Conservation (phyloP, 2,888 invertebrate species). For the Cartodere bifasciata region DNA sequence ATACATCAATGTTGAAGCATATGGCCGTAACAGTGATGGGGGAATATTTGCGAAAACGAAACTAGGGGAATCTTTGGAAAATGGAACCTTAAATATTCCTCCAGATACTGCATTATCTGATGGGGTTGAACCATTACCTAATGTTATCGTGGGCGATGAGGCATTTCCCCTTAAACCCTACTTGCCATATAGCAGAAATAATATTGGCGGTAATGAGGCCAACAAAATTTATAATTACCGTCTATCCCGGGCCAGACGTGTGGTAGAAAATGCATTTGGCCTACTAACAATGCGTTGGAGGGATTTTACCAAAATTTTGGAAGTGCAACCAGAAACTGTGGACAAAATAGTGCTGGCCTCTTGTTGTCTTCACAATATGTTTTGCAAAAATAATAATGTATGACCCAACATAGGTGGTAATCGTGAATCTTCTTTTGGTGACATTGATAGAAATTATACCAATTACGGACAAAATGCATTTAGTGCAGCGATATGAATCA, state of each 20-base stretch:
- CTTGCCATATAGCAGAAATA: neutral
- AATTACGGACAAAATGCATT: too few relatives aligned
- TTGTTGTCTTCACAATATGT: slow-evolving; percentile 1
- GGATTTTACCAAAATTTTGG: slow-evolving; percentile 11
- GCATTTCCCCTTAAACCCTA: slow-evolving; percentile 4
- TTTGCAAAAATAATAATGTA: too few relatives aligned
- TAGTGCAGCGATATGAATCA: too few relatives aligned
- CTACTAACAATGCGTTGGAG: slow-evolving; percentile 18
- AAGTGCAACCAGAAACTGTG: neutral
- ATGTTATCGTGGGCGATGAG: slow-evolving; percentile 3
- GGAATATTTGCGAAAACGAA: neutral
- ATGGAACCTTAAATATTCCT: neutral
- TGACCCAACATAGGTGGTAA: too few relatives aligned
- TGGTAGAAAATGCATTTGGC: slow-evolving; percentile 14
- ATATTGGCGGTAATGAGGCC: neutral
- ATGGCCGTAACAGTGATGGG: too few relatives aligned
- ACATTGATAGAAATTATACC: too few relatives aligned
- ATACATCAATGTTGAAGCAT: neutral
- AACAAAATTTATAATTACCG: slow-evolving; percentile 6
- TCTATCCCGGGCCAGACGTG: neutral
- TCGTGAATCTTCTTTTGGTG: too few relatives aligned
- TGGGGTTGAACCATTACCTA: neutral
- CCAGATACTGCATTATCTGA: neutral
- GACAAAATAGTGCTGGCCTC: neutral
- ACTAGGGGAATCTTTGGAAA: neutral